Percentiles rank a stretch among this genome's conserved stretches.
Evolutionary conservation across 2,888 invertebrate genomes (phyloP).

Genomic region (Hirtodrosophila duncani): DNA sequence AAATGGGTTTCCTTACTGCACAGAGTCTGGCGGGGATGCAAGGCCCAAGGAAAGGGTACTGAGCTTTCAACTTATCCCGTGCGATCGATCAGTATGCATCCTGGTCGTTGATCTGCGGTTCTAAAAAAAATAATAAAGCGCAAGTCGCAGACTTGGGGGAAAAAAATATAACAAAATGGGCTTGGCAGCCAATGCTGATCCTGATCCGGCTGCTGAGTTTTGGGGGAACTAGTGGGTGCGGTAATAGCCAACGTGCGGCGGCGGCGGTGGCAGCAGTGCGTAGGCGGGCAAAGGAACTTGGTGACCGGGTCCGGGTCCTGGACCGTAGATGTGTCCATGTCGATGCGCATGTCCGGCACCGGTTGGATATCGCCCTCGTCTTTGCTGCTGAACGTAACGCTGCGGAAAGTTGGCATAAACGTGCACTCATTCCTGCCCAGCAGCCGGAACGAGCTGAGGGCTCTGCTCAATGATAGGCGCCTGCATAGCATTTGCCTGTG

Average conservation of each 20-base stretch:
- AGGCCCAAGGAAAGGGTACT: too few species aligned
- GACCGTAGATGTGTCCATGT: conserved; percentile 19
- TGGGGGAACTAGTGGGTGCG: conserved; percentile 34
- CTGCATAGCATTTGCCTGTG: conserved; percentile 7
- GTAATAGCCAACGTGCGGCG: conserved; percentile 60
- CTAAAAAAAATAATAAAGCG: conserved; percentile 21
- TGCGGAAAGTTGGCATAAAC: conserved; percentile 47
- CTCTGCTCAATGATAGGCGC: conserved; percentile 35
- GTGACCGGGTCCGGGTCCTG: conserved; percentile 3
- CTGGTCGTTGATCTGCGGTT: too few species aligned
- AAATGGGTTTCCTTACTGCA: conserved; percentile 26
- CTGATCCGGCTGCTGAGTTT: conserved; percentile 22
- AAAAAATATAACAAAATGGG: background rate
- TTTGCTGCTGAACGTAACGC: conserved; percentile 32
- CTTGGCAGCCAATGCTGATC: conserved; percentile 9
- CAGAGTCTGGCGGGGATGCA: background rate
- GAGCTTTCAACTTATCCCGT: too few species aligned
- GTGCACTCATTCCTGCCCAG: conserved; percentile 66
- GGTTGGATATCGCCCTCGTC: conserved; percentile 24
- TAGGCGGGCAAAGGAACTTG: conserved; percentile 32
- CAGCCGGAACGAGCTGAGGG: conserved; percentile 43
- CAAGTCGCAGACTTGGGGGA: conserved; percentile 47
- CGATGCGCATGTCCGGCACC: too few species aligned
- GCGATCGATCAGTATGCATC: too few species aligned
- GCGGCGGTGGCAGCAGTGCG: conserved; percentile 51